Conservation (phyloP, 1,140 invertebrate genomes). For the Drosophila sturtevanti region DNA sequence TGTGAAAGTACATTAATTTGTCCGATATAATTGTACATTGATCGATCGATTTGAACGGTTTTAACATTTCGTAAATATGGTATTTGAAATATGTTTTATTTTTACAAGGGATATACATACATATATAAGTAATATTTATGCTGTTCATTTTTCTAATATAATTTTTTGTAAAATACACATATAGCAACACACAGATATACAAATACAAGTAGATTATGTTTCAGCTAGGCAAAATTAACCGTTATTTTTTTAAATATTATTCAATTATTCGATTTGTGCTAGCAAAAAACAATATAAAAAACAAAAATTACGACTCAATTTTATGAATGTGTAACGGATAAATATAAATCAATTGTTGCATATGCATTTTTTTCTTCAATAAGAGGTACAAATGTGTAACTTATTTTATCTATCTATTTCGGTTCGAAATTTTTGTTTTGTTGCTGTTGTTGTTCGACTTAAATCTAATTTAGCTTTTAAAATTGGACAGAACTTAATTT, state of each 20-base stretch:
- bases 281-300: conserved; percentile 27
- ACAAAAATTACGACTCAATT: conserved; percentile 12
- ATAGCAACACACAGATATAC: conserved; percentile 73
- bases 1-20: conserved; percentile 62
- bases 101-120: neutral
- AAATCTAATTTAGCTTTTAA: conserved; percentile 60
- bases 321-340: conserved; percentile 49
- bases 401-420: conserved; percentile 43
- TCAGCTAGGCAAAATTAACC: conserved; percentile 39
- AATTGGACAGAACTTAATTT: conserved; percentile 43
- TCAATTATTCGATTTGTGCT: conserved; percentile 56
- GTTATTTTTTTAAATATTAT: conserved; percentile 17
- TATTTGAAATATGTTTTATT: conserved; percentile 9
- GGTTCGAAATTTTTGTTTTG: conserved; percentile 40
- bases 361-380: conserved; percentile 37
- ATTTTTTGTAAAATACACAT: conserved; percentile 62
- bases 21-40: conserved; percentile 50
- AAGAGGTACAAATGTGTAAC: conserved; percentile 71
- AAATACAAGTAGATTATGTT: conserved; percentile 52
- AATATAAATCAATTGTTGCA: conserved; percentile 42
- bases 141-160: conserved; percentile 12
- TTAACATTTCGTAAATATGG: neutral
- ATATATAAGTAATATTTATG: neutral
- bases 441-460: conserved; percentile 22
- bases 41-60: neutral